Evolutionary conservation across 2,113 vertebrate genomes (phyloP), one percentile per base, ranked within the genome.

Genomic region (Verasper variegatus): DNA sequence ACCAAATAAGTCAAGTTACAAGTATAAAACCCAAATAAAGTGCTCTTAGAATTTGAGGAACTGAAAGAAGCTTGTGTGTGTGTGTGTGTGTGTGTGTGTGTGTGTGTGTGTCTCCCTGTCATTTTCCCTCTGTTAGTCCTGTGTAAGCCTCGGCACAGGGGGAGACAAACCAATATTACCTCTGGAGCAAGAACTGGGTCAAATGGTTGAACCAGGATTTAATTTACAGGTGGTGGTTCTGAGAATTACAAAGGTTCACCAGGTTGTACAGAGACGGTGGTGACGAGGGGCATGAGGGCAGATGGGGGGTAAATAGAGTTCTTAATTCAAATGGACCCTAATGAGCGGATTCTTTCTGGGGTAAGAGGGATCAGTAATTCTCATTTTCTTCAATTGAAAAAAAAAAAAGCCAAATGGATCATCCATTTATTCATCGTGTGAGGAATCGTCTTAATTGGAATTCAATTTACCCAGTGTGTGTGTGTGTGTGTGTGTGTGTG

Each of bases 371-470:
- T 92, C 71, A 86, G 81, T 79, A 68, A 76, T 81, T 82, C 67
- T 72, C 54, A 71, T 52, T 85, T 86, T 80, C 63, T 86, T 80
- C 78, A 88, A 90, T 88, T 88, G 86, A 84, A 91, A 88, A 65
- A 31, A 31, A 31, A 24, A 24, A 31, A 31, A 31, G 31, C 31
- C 31, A 31, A 63, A 78, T 81, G 78, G 84, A 90, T 91, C 81
- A 88, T 89, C 83, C 79, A 87, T 83, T 87, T 91, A 91, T 84
- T 90, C 86, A 86, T 89, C 71, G 61, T 86, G 64, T 77, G 65
- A 77, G 71, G 56, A 90, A 76, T 75, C 60, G 68, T 90, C 81
- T 89, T 92, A 92, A 94, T 94, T 94, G 77, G 82, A 93, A 93
- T 93, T 92, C 71, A 90, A 92, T 91, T 92, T 89, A 80, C 71